Percentiles rank a stretch among this genome's conserved stretches.
Conservation (phyloP, 2,797 vertebrate genomes). For the Alfaro cultratus region DNA sequence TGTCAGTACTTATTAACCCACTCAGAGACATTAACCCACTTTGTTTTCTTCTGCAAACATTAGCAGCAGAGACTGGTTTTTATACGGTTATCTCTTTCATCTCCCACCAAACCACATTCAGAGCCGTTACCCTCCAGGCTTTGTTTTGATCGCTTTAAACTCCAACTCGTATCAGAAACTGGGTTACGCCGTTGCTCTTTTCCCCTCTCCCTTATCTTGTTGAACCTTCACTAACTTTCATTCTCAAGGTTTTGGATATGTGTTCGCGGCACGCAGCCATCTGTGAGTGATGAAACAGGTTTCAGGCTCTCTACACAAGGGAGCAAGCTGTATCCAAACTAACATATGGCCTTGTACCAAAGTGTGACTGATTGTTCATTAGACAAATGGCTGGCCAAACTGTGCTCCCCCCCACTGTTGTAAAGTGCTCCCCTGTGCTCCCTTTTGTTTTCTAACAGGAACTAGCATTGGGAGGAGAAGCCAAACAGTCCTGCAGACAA, state of each 20-base stretch:
- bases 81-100: slow-evolving; percentile 52
- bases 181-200: slow-evolving; percentile 25
- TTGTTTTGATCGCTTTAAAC: slow-evolving; percentile 60
- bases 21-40: slow-evolving; percentile 30
- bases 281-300: slow-evolving; percentile 55
- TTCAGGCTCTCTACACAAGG: slow-evolving; percentile 27
- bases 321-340: slow-evolving; percentile 49
- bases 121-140: slow-evolving; percentile 53
- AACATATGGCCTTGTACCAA: slow-evolving; percentile 76
- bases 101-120: slow-evolving; percentile 46
- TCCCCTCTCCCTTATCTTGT: slow-evolving; percentile 18
- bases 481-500: slow-evolving; percentile 75
- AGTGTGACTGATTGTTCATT: slow-evolving; percentile 76
- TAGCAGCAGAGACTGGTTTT: background rate
- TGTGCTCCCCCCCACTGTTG: slow-evolving; percentile 49
- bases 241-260: slow-evolving; percentile 12
- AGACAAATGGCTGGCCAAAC: slow-evolving; percentile 76
- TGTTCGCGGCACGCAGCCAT: slow-evolving; percentile 18
- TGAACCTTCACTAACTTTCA: slow-evolving; percentile 30
- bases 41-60: slow-evolving; percentile 35
- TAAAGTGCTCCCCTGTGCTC: slow-evolving; percentile 57
- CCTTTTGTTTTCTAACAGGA: slow-evolving; percentile 77
- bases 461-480: slow-evolving; percentile 72
- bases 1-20: slow-evolving; percentile 13
- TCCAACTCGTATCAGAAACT: slow-evolving; percentile 41